Conservation (phyloP, 1,140 invertebrate genomes). For the Conopomorpha cramerella region DNA sequence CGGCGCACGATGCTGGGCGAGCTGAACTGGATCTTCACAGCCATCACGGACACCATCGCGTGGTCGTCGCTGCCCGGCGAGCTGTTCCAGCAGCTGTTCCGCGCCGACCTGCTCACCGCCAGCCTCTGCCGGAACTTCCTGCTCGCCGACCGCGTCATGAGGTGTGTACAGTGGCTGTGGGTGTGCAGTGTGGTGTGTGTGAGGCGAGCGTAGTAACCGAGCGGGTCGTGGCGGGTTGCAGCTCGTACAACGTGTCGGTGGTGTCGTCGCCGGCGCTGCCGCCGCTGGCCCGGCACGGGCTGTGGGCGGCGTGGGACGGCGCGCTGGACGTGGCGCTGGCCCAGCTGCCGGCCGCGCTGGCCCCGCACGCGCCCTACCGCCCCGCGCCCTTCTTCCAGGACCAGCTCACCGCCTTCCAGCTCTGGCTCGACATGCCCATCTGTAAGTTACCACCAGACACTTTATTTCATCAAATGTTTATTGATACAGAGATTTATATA, state of each 20-base stretch:
- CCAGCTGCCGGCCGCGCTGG: slow-evolving; percentile 75
- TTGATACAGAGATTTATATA: too few relatives aligned
- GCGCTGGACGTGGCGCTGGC: slow-evolving; percentile 91
- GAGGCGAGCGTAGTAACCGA: too few relatives aligned
- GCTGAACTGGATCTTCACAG: slow-evolving; percentile 99
- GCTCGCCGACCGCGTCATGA: slow-evolving; percentile 94
- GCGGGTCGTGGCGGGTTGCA: too few relatives aligned
- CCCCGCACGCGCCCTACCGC: slow-evolving; percentile 65
- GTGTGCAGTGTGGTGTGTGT: too few relatives aligned
- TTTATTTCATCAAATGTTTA: too few relatives aligned
- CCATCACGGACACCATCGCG: slow-evolving; percentile 99
- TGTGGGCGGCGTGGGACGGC: slow-evolving; percentile 98
- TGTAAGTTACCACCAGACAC: too few relatives aligned
- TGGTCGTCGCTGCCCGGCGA: slow-evolving; percentile 95
- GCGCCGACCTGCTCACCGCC: slow-evolving; percentile 97
- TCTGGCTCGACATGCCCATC: slow-evolving; percentile 92
- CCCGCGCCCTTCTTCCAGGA: slow-evolving; percentile 97
- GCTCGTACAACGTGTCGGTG: slow-evolving; percentile 93
- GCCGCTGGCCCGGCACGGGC: slow-evolving; percentile 85
- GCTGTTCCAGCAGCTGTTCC: slow-evolving; percentile 94
- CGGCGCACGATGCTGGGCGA: slow-evolving; percentile 97
- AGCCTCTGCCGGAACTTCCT: slow-evolving; percentile 97
- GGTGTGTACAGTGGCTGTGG: too few relatives aligned
- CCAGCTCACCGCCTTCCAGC: slow-evolving; percentile 98
- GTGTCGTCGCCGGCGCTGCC: slow-evolving; percentile 90